Evolutionary conservation across 2,113 vertebrate species (phyloP).

Genomic region (Sinocyclocheilus grahami): DNA sequence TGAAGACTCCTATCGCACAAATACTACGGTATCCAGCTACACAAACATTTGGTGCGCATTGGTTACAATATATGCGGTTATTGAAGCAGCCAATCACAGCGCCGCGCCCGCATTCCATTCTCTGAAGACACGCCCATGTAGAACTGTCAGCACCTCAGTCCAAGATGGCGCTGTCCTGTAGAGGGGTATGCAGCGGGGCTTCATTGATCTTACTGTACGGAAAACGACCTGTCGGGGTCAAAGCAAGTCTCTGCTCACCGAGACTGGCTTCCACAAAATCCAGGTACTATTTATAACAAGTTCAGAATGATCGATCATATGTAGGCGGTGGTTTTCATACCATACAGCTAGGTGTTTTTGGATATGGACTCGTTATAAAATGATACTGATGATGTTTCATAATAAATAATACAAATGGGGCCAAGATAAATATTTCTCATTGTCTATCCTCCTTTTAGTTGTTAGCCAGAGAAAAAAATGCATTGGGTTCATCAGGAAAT

Average conservation of each 20-base stretch:
- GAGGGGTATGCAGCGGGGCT: conserved; percentile 53
- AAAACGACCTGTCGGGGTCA: conserved; percentile 55
- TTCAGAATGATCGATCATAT: not conserved
- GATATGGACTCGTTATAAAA: not conserved
- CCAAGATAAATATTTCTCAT: not conserved
- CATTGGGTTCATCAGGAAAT: not conserved
- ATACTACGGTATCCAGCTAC: not conserved
- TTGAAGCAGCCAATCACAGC: conserved; percentile 3
- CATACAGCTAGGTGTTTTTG: not conserved
- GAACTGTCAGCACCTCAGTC: conserved; percentile 7
- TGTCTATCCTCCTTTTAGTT: not conserved
- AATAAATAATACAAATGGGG: no score
- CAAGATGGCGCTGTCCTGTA: conserved; percentile 75
- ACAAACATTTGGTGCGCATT: not conserved
- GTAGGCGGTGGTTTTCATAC: not conserved
- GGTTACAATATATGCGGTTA: not conserved
- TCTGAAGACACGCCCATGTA: conserved; percentile 10
- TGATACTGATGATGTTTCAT: not conserved
- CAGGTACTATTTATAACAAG: conserved; percentile 61
- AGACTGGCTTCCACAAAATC: conserved; percentile 41
- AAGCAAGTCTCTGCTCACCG: conserved; percentile 40
- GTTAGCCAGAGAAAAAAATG: not conserved
- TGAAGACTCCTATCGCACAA: not conserved
- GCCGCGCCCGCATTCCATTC: not conserved
- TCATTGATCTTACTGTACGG: conserved; percentile 62